phyloP scores from a whole-genome alignment of 2,797 vertebrate species.

The Falco peregrinus region DNA sequence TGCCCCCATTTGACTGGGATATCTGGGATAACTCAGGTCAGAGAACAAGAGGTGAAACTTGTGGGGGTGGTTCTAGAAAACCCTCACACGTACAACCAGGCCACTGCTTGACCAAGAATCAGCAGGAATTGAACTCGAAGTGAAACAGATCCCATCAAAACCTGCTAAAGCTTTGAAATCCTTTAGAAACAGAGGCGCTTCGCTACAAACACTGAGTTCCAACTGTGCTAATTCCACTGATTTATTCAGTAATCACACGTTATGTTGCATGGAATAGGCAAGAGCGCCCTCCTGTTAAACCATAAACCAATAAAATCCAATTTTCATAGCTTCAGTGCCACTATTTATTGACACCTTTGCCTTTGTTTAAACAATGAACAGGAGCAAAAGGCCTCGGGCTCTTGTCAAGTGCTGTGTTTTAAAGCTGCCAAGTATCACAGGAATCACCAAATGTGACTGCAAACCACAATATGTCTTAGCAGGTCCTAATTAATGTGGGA shows the following conservation, averaged over 20 bases:
- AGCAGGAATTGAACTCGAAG: neutral
- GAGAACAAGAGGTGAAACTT: neutral
- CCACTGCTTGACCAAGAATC: neutral
- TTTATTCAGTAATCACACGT: fast-evolving
- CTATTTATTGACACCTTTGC: neutral
- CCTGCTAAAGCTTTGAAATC: neutral
- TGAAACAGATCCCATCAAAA: neutral
- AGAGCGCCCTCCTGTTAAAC: neutral
- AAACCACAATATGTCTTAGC: neutral
- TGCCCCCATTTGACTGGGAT: too few species aligned
- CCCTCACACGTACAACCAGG: fast-evolving
- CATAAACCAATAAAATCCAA: neutral
- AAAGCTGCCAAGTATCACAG: neutral
- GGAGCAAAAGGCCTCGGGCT: neutral
- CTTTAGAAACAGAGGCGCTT: neutral
- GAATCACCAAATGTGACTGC: neutral
- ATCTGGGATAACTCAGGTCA: neutral
- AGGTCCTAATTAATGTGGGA: neutral
- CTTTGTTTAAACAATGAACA: neutral
- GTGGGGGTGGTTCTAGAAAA: neutral
- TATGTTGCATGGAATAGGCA: neutral
- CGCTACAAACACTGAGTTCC: fast-evolving
- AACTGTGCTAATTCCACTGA: neutral
- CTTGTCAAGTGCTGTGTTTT: neutral
- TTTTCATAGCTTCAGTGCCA: neutral